Percentiles rank a stretch among this genome's conserved stretches.
phyloP scores from a whole-genome alignment of 2,113 vertebrate genomes.

The Nanorana parkeri region DNA sequence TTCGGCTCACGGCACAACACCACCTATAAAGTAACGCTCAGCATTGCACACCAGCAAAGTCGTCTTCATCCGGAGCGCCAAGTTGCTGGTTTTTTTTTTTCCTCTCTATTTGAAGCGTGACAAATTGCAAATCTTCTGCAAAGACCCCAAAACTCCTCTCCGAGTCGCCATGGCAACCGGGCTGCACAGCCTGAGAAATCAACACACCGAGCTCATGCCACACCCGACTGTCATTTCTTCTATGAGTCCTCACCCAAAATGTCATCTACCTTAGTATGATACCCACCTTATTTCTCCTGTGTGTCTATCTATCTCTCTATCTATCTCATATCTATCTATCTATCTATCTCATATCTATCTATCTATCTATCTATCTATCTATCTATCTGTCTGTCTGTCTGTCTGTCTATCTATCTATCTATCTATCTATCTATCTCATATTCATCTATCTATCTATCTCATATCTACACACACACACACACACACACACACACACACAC shows the following conservation, averaged over 20 bases:
- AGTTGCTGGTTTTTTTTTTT: too few species aligned
- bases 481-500: too few species aligned
- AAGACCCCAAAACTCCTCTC: constrained; percentile 43
- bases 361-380: constrained; percentile 16
- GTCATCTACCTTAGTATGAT: too few species aligned
- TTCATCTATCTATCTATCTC: background rate
- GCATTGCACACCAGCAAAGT: too few species aligned
- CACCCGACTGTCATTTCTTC: too few species aligned
- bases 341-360: constrained; percentile 15
- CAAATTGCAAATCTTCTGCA: constrained; percentile 37
- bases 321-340: background rate
- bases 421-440: background rate
- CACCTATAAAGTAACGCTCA: too few species aligned
- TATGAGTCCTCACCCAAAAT: too few species aligned
- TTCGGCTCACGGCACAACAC: too few species aligned
- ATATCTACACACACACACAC: too few species aligned
- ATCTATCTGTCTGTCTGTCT: background rate
- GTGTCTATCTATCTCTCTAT: background rate
- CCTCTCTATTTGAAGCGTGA: background rate
- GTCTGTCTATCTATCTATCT: background rate
- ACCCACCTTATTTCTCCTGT: too few species aligned
- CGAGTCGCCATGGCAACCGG: constrained; percentile 33
- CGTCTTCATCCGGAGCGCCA: too few species aligned
- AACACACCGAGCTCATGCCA: too few species aligned
- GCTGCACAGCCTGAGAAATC: background rate